Base-by-base conservation (phyloP, 1,140 invertebrate species). In the Amphibalanus amphitrite region DNA sequence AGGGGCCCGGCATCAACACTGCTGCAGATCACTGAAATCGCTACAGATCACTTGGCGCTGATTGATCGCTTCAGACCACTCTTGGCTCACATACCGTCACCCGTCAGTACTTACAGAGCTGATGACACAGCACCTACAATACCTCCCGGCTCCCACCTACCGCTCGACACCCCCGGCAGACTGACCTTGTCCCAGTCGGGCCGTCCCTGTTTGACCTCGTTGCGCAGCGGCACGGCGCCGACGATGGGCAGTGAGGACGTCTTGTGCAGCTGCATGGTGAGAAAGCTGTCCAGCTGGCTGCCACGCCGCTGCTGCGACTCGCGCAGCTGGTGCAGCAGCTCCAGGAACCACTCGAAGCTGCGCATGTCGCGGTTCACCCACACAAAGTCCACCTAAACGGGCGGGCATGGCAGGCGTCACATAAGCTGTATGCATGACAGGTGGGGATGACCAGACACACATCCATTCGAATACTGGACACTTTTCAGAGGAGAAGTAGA, bases 311-410 rank as follows among this genome's bases (percentile, higher is more conserved):
- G 72, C 73, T 82, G 81, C 70, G 81, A 79, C 6, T 77, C 73
- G 73, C 83, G 82, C 40, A 83, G 76, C 28, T 76, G 75, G 30
- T 75, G 76, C 38, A 83, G 76, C 10, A 83, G 75, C 69, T 81
- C 81, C 33, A 80, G 77, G 73, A 83, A 81, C 82, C 82, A 83
- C 73, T 83, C 82, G 75, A 83, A 82, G 28, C 81, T 79, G 71
- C 77, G 76, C 74, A 82, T 79, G 71, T 83, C 80, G 0, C 80
- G 78, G 74, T 81, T 83, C 10, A 83, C 79, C 82, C 82, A 83
- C 73, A 79, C 80, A 71, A 83, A 82, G 72, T 83, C 81, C 23
- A 82, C 79, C 81, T 82, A 73, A 64, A 69, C 29, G n/a, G n/a
- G n/a, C n/a, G n/a, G n/a, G n/a, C n/a, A n/a, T n/a, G n/a, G n/a